Conservation (phyloP, 2,797 vertebrate genomes). For the Sebastes nivosus region DNA sequence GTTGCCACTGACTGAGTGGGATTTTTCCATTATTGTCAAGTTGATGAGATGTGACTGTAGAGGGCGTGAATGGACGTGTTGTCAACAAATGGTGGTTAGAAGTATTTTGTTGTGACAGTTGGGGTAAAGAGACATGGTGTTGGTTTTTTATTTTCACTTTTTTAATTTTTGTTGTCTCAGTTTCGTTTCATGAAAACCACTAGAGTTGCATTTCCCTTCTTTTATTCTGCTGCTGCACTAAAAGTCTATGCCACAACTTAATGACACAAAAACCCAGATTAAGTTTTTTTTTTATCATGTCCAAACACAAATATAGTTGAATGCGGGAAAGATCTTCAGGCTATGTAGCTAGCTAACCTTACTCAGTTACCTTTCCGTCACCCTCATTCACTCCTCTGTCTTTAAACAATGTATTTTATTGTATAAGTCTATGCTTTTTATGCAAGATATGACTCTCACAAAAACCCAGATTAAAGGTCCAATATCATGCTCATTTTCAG, state of each 20-base stretch:
- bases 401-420: too few species aligned
- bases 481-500: too few species aligned
- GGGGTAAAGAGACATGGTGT: neutral
- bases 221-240: neutral
- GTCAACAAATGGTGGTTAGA: neutral
- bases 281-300: neutral
- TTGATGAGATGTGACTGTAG: slow-evolving; percentile 13
- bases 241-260: neutral
- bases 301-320: neutral
- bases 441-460: too few species aligned
- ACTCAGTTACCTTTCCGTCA: too few species aligned
- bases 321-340: neutral
- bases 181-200: neutral
- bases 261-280: neutral
- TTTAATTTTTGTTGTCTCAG: neutral
- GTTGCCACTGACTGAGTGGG: neutral
- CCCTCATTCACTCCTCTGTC: too few species aligned
- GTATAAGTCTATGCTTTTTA: too few species aligned
- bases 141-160: slow-evolving; percentile 8
- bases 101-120: neutral
- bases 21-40: slow-evolving; percentile 32
- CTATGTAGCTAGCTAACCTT: too few species aligned
- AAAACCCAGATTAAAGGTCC: neutral
- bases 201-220: too few species aligned
- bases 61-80: slow-evolving; percentile 20